Conservation (phyloP, 2,113 vertebrate species). For the Microtus richardsoni region DNA sequence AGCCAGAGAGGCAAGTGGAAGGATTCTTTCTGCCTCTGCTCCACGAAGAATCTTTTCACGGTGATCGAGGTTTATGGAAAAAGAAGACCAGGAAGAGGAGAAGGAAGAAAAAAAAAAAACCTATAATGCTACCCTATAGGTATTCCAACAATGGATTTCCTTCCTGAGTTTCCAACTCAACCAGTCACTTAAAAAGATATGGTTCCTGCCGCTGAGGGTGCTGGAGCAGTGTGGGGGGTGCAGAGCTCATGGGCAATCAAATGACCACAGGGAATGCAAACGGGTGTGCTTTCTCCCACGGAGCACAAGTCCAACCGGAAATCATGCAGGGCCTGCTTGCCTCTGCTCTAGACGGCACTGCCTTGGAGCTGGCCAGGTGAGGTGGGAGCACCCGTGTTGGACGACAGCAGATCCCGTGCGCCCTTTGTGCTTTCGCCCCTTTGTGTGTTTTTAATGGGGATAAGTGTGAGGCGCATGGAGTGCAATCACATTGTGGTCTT, state of each 20-base stretch:
- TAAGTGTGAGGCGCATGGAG: conserved; percentile 80
- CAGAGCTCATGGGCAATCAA: conserved; percentile 63
- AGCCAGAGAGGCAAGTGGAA: neutral
- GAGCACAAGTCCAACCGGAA: conserved; percentile 59
- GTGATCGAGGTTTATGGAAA: neutral
- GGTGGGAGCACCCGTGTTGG: conserved; percentile 50
- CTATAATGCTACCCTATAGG: neutral
- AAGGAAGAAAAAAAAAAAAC: neutral
- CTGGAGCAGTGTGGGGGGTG: conserved; percentile 13
- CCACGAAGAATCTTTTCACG: conserved; percentile 29
- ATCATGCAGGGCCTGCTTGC: neutral
- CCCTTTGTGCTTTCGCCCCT: conserved; percentile 74
- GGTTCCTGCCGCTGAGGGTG: neutral
- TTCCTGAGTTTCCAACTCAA: conserved; percentile 72
- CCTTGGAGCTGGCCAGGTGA: conserved; percentile 30
- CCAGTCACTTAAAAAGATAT: conserved; percentile 50
- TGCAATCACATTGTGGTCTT: conserved; percentile 82
- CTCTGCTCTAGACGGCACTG: conserved; percentile 51
- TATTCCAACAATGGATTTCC: conserved; percentile 44
- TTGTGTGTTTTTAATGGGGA: conserved; percentile 78
- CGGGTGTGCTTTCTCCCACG: conserved; percentile 59
- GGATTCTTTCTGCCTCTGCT: neutral
- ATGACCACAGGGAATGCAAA: conserved; percentile 66
- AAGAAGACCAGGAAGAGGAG: too few species aligned
- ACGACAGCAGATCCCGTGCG: conserved; percentile 52